Conservation (phyloP, 2,797 vertebrate genomes). For the Lycodopsis pacificus region DNA sequence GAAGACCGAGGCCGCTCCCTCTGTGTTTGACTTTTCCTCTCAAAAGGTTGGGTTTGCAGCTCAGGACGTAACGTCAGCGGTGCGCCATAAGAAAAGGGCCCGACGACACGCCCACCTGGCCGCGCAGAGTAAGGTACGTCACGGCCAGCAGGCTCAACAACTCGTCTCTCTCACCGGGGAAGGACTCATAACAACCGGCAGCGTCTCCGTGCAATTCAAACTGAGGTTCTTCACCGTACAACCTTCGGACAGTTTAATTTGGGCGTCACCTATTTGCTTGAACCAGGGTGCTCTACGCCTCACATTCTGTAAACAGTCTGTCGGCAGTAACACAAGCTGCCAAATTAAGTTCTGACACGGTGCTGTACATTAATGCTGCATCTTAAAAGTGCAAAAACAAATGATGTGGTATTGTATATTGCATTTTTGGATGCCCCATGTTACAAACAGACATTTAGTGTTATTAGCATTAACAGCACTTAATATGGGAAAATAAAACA, state of each 20-base stretch:
- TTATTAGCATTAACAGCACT: not conserved
- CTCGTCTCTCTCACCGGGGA: not conserved
- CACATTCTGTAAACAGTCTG: not conserved
- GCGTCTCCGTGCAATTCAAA: not conserved
- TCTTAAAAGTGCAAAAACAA: not conserved
- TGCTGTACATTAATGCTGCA: not conserved
- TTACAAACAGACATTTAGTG: not conserved
- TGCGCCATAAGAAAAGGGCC: not conserved
- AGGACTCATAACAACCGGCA: not conserved
- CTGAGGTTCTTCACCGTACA: not conserved
- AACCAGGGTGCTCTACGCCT: not conserved
- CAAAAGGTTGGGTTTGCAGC: not conserved
- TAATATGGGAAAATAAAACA: not conserved
- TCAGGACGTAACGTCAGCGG: not conserved
- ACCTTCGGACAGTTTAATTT: not conserved
- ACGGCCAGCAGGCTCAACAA: not conserved
- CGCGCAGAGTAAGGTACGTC: not conserved
- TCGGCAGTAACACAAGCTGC: not conserved
- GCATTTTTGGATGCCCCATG: not conserved
- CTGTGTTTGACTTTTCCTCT: slow-evolving; percentile 7
- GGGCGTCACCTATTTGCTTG: not conserved
- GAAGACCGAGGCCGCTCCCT: not conserved
- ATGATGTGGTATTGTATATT: not conserved
- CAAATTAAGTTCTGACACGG: not conserved
- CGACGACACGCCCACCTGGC: not conserved